Base-by-base conservation (phyloP, 2,113 vertebrate species). In the Cebidichthys violaceus region DNA sequence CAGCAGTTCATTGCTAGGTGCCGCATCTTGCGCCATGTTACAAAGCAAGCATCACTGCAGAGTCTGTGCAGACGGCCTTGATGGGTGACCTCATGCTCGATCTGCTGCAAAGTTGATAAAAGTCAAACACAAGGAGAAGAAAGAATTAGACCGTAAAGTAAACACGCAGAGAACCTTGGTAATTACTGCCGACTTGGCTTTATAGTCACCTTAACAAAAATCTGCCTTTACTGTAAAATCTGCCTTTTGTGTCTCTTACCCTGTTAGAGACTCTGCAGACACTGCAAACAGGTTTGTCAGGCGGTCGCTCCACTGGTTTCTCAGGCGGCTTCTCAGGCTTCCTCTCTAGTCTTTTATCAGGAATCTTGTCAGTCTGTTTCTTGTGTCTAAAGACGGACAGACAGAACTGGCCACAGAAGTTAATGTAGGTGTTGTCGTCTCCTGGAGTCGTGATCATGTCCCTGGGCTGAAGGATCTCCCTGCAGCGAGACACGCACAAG, bases 1-100 rank as follows among this genome's bases (percentile, higher is more conserved):
- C 98, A 99, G 92, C 97, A 98, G 95, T 99, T 99, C 97, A 99
- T 97, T 69, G 97, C 97, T 70, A 99, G 82, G 86, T 98, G 96
- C 79, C 97, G 97, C n/a, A 96, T 96, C 0, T 96, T 97, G 14
- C 98, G 97, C 94, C 98, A 99, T 20, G 96, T 96, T 39, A 96
- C 95, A 90, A 99, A 99, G 55, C 98, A 99, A 61, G 96, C 93
- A 7, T 99, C 96, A 0, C 98, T 99, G 90, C 98, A 99, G 66
- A 99, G 96, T 90, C 96, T 97, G 93, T 99, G 97, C 6, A 99
- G 94, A 3, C 96, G 94, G 3, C 97, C 98, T 90, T 98, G 97
- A 90, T 99, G 97, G 89, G 96, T 99, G 86, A 99, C 98, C 90
- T 99, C 98, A 3, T 99, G 98, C 71, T 97, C 96, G 80, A 99